Evolutionary conservation across 2,888 invertebrate genomes (phyloP), one percentile per base, ranked within the genome.

Genomic region (Panopea generosa): DNA sequence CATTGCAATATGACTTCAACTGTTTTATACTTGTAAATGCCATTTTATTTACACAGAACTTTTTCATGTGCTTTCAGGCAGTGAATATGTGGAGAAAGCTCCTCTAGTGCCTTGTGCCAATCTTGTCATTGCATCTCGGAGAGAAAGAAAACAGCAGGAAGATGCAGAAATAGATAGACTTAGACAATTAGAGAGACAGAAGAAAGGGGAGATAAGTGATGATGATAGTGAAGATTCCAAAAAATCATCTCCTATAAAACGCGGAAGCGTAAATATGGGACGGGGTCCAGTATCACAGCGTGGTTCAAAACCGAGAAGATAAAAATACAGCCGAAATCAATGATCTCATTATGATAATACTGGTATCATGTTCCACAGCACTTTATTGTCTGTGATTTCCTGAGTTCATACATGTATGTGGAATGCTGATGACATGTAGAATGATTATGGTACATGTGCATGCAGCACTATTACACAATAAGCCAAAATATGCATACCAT

Each of bases 31-130:
- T n/a, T n/a, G n/a, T n/a, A n/a, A n/a, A n/a, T n/a, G n/a, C n/a
- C n/a, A n/a, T n/a, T n/a, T n/a, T n/a, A n/a, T n/a, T n/a, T n/a
- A n/a, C n/a, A n/a, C n/a, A n/a, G n/a, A n/a, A 7, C 16, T 22
- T 24, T 2, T 38, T 20, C 47, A 18, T 57, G 6, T 20, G 49
- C 29, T 73, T 77, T 16, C 74, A 90, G 90, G 89, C n/a, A 87
- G 81, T 74, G 87, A 86, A 45, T 84, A 76, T 72, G 86, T 89
- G 3, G 90, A 90, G 57, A 68, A 70, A 14, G 86, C 89, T 6
- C 90, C 90, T 7, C 74, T 90, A 45, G 81, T 83, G 26, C 83
- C 84, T 0, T 89, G 89, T 83, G 86, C 86, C 29, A 82, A 86
- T 26, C 78, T 90, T 22, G 89, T 89, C 22, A 86, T 87, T 7